phyloP scores from a whole-genome alignment of 1,140 invertebrate species.

The Varroa destructor region DNA sequence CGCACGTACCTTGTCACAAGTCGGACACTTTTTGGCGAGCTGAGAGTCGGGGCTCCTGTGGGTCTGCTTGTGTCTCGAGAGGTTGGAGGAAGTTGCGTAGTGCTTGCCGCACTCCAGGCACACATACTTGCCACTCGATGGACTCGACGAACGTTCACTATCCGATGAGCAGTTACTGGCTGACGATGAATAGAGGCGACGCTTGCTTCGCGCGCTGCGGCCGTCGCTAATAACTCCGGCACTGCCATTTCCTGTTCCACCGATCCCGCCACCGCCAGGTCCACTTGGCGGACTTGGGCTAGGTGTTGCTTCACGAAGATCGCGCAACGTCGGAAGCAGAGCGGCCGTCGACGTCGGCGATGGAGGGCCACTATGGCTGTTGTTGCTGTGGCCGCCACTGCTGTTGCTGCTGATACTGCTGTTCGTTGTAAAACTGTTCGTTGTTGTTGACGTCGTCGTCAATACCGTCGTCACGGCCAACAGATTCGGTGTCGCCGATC shows the following conservation, averaged over 20 bases:
- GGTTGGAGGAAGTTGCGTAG: slow-evolving; percentile 86
- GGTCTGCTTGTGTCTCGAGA: slow-evolving; percentile 90
- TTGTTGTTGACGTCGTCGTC: not conserved
- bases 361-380: too few species aligned
- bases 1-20: slow-evolving; percentile 58
- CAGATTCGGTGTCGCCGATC: not conserved
- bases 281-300: too few species aligned
- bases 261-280: too few species aligned
- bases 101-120: slow-evolving; percentile 92
- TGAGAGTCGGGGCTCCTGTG: slow-evolving; percentile 81
- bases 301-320: too few species aligned
- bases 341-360: too few species aligned
- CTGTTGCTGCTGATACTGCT: too few species aligned
- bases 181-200: slow-evolving; percentile 14
- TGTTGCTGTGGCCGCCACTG: too few species aligned
- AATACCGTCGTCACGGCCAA: not conserved
- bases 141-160: slow-evolving; percentile 28
- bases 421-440: not conserved
- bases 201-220: slow-evolving; percentile 24
- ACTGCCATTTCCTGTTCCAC: too few species aligned
- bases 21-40: slow-evolving; percentile 79
- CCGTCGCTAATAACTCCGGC: not conserved
- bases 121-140: slow-evolving; percentile 49
- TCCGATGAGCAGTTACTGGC: slow-evolving; percentile 24
- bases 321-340: too few species aligned